A percentile compares a stretch with the other conserved stretches of the same genome.
Conservation (phyloP, 2,888 invertebrate genomes). For the Frankliniella fusca region DNA sequence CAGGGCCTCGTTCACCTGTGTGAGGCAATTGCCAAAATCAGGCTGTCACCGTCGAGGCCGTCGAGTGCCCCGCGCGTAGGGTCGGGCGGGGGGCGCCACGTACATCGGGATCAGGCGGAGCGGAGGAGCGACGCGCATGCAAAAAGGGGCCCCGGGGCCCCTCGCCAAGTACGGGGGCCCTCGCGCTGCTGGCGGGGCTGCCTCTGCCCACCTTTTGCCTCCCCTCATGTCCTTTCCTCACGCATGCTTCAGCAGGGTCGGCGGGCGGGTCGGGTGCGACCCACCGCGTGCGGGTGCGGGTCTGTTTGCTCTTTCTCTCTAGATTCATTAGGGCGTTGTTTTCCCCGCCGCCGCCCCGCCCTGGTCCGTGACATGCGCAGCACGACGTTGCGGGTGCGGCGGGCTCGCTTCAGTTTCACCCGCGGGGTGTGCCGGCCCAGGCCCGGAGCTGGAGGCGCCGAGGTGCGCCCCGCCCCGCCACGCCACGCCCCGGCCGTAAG, state of each 20-base stretch:
- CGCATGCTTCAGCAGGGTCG: neutral
- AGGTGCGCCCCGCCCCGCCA: neutral
- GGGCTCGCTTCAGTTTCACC: too few relatives aligned
- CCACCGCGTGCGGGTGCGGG: neutral
- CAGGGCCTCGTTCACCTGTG: neutral
- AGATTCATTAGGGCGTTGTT: constrained; percentile 20
- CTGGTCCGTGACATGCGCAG: neutral
- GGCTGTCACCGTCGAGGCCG: neutral
- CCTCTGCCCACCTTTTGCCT: neutral
- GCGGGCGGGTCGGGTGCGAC: neutral
- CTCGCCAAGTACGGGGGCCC: too few relatives aligned
- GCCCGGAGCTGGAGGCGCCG: neutral
- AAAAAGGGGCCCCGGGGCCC: too few relatives aligned
- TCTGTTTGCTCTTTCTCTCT: neutral
- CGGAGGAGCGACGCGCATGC: too few relatives aligned
- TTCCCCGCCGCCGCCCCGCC: neutral
- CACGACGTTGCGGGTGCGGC: too few relatives aligned
- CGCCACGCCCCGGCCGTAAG: neutral
- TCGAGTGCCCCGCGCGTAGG: too few relatives aligned
- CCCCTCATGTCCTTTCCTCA: neutral
- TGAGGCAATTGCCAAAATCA: neutral
- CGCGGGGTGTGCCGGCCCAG: neutral
- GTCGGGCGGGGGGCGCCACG: too few relatives aligned
- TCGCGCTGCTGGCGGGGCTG: neutral
- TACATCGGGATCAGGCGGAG: too few relatives aligned